Base-by-base conservation (phyloP, 2,797 vertebrate genomes). In the Diglossa cyanea region DNA sequence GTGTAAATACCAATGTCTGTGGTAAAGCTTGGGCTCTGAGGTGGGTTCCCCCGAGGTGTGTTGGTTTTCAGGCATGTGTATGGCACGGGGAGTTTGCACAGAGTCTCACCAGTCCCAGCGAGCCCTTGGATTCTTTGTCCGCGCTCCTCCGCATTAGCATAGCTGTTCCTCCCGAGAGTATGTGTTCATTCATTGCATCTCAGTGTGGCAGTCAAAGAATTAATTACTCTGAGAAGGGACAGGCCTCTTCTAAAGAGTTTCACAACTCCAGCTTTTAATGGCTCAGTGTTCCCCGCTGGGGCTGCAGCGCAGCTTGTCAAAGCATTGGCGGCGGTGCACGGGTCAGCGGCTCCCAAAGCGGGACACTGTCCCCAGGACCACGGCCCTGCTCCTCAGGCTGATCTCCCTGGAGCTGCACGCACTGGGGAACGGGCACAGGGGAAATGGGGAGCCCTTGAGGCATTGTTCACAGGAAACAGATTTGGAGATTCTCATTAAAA, bases 181-280 rank as follows among this genome's bases (percentile, higher is more conserved):
- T 76, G 96, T 65, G 97, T 95, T 96, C 96, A 96, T 97, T 97
- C 96, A 96, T 40, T n/a, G 70, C 88, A 35, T 81, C 94, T 66
- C 97, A 62, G 88, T n/a, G 94, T 90, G 93, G 93, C 94, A 96
- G 90, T 94, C 97, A 95, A 96, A 96, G 96, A 97, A 97, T 98
- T 97, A 97, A 98, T 98, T 97, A 98, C 97, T 96, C 91, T 26
- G 94, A 95, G 95, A 94, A 95, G 95, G 97, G 95, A 94, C 88
- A 68, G 94, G 91, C 79, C 82, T 93, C 94, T 93, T 96, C 24
- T 77, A 75, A 96, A 96, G 95, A 96, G 97, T 97, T 97, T 97
- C 97, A 91, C 97, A 96, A 96, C 88, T 97, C 65, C 63, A 93
- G 93, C 95, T 90, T 94, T 97, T 92, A 94, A 94, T 94, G 74